Percentiles rank a stretch among this genome's conserved stretches.
phyloP scores from a whole-genome alignment of 2,888 invertebrate genomes.

The Orchesellides sinensis region DNA sequence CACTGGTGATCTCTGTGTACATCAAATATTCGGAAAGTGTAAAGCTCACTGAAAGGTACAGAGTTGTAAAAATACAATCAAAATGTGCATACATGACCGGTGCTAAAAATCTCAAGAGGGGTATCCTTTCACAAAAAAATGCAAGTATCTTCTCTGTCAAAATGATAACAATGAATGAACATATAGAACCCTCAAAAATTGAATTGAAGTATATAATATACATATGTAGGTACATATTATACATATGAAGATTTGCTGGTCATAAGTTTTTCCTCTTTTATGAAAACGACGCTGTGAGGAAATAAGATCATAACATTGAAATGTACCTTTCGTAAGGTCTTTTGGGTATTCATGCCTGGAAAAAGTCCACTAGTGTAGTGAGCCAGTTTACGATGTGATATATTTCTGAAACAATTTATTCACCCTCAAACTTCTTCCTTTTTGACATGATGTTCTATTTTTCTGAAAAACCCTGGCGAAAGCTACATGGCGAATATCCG shows the following conservation, averaged over 20 bases:
- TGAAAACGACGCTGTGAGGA: neutral
- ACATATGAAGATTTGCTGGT: conserved; percentile 4
- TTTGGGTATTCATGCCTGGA: too few relatives aligned
- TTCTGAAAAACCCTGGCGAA: neutral
- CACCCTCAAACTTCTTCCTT: conserved; percentile 18
- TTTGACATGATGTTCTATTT: neutral
- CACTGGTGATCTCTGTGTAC: neutral
- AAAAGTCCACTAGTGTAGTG: conserved; percentile 62
- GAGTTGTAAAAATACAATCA: conserved; percentile 18
- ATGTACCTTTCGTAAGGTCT: too few relatives aligned
- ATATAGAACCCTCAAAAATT: conserved; percentile 7
- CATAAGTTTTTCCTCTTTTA: conserved; percentile 15
- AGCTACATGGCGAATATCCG: conserved; percentile 2
- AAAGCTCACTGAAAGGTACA: neutral
- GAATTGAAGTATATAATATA: too few relatives aligned
- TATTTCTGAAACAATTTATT: conserved; percentile 69
- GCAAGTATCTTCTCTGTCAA: neutral
- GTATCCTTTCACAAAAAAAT: conserved; percentile 14
- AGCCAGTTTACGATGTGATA: conserved; percentile 67
- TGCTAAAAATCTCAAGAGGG: neutral
- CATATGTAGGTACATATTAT: too few relatives aligned
- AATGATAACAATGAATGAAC: conserved; percentile 10
- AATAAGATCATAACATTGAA: neutral
- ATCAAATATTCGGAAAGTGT: too few relatives aligned
- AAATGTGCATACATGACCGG: conserved; percentile 3